Evolutionary conservation across 1,140 invertebrate species (phyloP), one percentile per base, ranked within the genome.

Genomic region (Drosophila bocqueti): DNA sequence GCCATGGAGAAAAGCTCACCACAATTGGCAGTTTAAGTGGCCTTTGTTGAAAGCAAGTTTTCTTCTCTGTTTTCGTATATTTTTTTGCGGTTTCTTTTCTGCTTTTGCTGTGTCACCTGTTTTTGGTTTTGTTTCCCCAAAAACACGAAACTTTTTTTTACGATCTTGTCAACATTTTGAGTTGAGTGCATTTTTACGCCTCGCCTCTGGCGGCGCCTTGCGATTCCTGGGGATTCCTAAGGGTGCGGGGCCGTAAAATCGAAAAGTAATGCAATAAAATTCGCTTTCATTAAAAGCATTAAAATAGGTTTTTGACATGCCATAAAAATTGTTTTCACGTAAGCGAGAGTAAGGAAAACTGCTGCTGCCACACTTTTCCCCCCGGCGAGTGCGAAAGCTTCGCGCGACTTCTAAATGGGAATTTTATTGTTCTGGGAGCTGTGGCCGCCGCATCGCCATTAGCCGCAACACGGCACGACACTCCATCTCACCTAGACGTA

Each of bases 221-320:
- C 29, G 31, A 50, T 38, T 60, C 13, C 21, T n/a, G 34, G 13
- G 31, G 18, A 26, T 13, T 54, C 46, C 49, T 55, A 21, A 3
- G 8, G 42, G 13, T 26, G 16, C 18, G 26, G 31, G 84, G 85
- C 78, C 64, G 75, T 89, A 85, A 89, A 89, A 89, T 89, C 85
- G 85, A 85, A 89, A 89, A 90, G 85, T 91, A 90, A 90, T 89
- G 85, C 81, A 89, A 90, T 89, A 89, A 89, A 89, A 89, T 90
- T 89, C 78, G 81, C 85, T 90, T 90, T 89, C 85, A 89, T 89
- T 89, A 89, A 89, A 90, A 89, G 85, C 85, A 89, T 89, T 89
- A 89, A 89, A 90, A 89, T 89, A 85, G 85, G 85, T 90, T 89
- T 90, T 90, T 90, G 85, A 90, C 85, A 90, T 90, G 85, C 85